Evolutionary conservation across 2,113 vertebrate species (phyloP).

Genomic region (Aviceda subcristata): DNA sequence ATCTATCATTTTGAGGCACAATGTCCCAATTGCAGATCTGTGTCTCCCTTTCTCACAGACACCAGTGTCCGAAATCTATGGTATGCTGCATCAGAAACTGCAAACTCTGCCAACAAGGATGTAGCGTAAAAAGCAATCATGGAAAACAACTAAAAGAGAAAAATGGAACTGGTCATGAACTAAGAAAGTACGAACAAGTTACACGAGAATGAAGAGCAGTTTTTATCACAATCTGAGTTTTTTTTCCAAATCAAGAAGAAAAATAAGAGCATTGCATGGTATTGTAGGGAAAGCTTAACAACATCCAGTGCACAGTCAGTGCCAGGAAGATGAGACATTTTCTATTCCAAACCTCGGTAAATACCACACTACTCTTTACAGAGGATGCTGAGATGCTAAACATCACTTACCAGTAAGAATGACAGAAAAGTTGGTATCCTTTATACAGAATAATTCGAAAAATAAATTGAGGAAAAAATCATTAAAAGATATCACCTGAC

Average conservation of each 20-base stretch:
- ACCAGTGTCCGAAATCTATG: rapidly evolving
- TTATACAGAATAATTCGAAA: not conserved
- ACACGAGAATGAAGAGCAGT: not conserved
- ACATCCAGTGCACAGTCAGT: not conserved
- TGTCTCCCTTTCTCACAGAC: not conserved
- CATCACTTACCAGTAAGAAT: not conserved
- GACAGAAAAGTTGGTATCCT: not conserved
- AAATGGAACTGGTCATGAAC: not conserved
- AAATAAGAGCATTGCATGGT: not conserved
- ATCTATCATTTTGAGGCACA: not conserved
- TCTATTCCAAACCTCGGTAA: not conserved
- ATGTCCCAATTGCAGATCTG: not conserved
- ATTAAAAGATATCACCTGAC: not conserved
- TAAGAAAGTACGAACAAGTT: not conserved
- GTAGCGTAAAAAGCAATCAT: not conserved
- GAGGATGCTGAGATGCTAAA: not conserved
- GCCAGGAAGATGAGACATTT: not conserved
- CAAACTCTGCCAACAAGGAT: no score
- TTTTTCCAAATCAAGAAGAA: not conserved
- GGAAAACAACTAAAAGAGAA: not conserved
- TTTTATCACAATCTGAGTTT: not conserved
- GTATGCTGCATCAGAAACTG: no score
- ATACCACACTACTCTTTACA: not conserved
- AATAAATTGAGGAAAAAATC: not conserved
- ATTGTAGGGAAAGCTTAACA: not conserved